Conservation (phyloP, 2,888 invertebrate genomes). For the Oscheius myriophilus region DNA sequence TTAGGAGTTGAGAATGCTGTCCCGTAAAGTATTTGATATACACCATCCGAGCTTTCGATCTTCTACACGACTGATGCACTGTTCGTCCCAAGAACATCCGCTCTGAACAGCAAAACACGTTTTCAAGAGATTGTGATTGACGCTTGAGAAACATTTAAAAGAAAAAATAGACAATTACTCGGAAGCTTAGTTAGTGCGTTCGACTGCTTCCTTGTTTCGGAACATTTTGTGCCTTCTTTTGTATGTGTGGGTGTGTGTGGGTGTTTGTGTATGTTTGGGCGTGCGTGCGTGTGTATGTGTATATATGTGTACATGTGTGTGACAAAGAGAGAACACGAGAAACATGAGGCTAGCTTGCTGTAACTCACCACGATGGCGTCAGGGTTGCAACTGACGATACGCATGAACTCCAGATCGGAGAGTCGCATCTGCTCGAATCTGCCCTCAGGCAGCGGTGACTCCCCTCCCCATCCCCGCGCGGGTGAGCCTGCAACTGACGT, state of each 20-base stretch:
- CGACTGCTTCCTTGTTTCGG: too few species aligned
- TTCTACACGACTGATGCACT: conserved; percentile 55
- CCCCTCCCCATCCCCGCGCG: conserved; percentile 22
- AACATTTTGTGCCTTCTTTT: too few species aligned
- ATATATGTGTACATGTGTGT: too few species aligned
- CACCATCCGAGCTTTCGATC: conserved; percentile 54
- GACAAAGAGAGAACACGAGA: too few species aligned
- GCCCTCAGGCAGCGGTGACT: conserved; percentile 13
- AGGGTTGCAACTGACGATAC: conserved; percentile 58
- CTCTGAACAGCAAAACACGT: conserved; percentile 33
- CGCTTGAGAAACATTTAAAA: too few species aligned
- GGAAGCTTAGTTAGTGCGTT: too few species aligned
- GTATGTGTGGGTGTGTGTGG: too few species aligned
- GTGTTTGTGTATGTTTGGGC: too few species aligned
- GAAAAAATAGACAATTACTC: too few species aligned
- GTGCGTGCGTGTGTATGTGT: too few species aligned
- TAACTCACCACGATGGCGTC: conserved; percentile 53
- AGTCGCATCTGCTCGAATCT: conserved; percentile 44
- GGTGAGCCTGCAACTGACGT: conserved; percentile 27
- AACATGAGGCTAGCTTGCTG: neutral
- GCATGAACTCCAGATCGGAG: conserved; percentile 45
- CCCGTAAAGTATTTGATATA: conserved; percentile 53
- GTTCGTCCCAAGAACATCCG: conserved; percentile 57
- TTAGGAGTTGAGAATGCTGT: conserved; percentile 52
- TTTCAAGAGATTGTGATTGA: too few species aligned